Evolutionary conservation across 1,140 invertebrate species (phyloP).

Genomic region (Thalassaphorura encarpata): DNA sequence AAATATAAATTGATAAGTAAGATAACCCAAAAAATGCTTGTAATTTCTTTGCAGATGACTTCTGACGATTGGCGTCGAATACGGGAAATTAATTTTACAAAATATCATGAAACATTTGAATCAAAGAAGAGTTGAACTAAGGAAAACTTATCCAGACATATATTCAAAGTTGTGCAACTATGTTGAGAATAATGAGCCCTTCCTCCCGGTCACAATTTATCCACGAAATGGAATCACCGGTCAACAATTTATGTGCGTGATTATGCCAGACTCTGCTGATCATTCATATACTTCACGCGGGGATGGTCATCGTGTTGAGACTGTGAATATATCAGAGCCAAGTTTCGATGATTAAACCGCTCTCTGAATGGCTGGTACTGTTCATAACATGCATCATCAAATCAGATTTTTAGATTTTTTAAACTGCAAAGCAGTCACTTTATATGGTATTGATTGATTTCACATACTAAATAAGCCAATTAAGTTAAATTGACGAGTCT

Average conservation of each 20-base stretch:
- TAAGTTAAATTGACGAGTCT: no score
- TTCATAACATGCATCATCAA: no score
- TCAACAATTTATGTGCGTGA: conserved; percentile 80
- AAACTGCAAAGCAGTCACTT: no score
- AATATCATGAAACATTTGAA: conserved; percentile 68
- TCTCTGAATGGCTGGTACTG: no score
- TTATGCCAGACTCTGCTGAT: conserved; percentile 61
- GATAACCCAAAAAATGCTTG: conserved; percentile 1
- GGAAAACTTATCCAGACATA: conserved; percentile 57
- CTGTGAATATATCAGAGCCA: no score
- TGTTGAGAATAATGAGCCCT: conserved; percentile 66
- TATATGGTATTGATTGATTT: no score
- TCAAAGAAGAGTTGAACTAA: conserved; percentile 62
- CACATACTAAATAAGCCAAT: no score
- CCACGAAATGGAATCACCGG: conserved; percentile 67
- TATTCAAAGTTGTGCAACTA: conserved; percentile 68
- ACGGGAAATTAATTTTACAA: conserved; percentile 64
- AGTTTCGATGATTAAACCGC: no score
- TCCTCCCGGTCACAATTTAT: conserved; percentile 80
- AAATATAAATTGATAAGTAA: conserved; percentile 3
- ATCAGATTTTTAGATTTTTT: no score
- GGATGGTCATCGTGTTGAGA: no score
- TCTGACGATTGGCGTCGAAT: conserved; percentile 49
- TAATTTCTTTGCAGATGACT: conserved; percentile 22
- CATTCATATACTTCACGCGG: no score